Base-by-base conservation (phyloP, 2,888 invertebrate genomes). In the Epirrhoe tristata region DNA sequence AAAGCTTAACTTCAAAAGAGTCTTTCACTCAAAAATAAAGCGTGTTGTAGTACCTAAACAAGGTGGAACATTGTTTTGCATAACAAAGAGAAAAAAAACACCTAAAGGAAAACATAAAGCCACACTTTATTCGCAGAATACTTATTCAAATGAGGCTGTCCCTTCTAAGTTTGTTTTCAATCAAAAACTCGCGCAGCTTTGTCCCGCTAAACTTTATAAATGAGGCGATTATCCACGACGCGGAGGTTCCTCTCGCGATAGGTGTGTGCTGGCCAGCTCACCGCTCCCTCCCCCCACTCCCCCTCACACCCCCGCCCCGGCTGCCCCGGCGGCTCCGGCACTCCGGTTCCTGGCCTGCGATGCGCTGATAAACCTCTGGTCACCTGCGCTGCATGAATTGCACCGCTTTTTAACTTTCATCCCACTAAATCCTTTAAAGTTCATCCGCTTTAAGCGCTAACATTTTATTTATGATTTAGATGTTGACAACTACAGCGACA, bases 131-230 rank as follows among this genome's bases (percentile, higher is more conserved):
- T 93, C 91, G 90, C 90, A 89, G 91, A 92, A 93, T 93, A 93
- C 93, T 93, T 93, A 93, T 93, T 93, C 93, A 93, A 93, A 93
- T 93, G 93, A 93, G 91, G 88, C 91, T 89, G 93, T 93, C 93
- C 93, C 93, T 93, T 92, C 93, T 91, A 93, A 93, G 93, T 93
- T 93, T 93, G 91, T 93, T 93, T 93, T 93, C 93, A 93, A 93
- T 93, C 93, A 93, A 93, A 93, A 93, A 93, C 92, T 93, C 91
- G 85, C 87, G 85, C 90, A 90, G 93, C 91, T 92, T 93, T 92
- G 91, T 91, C 86, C 87, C 87, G 90, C 88, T 93, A 93, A 93
- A 93, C 93, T 93, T 93, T 93, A 93, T 93, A 93, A 93, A 93
- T 93, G 93, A 92, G 91, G 86, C 93, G 93, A 93, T 93, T 93